Base-by-base conservation (phyloP, 2,113 vertebrate genomes). In the Aldabrachelys gigantea region DNA sequence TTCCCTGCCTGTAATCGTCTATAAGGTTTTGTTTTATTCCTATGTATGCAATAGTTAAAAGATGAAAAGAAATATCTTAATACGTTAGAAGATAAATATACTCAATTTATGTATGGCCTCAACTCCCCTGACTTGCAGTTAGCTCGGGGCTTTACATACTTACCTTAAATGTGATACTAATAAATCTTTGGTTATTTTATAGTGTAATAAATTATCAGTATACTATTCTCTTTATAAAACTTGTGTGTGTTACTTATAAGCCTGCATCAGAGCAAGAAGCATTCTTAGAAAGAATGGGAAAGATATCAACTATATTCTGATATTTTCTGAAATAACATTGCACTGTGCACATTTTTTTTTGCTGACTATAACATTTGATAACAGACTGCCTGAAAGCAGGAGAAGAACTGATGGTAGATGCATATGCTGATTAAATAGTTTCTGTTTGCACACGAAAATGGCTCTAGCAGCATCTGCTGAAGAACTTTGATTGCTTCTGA, bases 401-500 rank as follows among this genome's bases (percentile, higher is more conserved):
- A 4, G 75, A 83, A 89, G 72, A 91, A 80, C 13, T 62, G 52
- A 89, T 9, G 57, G 22, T 72, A 78, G 49, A 29, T 91, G 14
- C 54, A 2, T 79, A 56, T 87, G 65, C 78, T 87, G 57, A 31
- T 96, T 79, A 88, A 54, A 89, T 88, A 90, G 75, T 92, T 56
- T 57, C 16, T 91, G 57, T 89, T 96, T 95, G 85, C 56, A 91
- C 53, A 96, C n/a, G 79, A 76, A 38, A 56, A 72, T 80, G 72
- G 84, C 54, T 96, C 69, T 86, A 75, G n/a, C 25, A 59, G 7
- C 44, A 47, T 54, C 49, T 94, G 82, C 75, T 84, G 10, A 85
- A 53, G n/a, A 44, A 65, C 29, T 83, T 90, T n/a, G 57, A 88
- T 97, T 86, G 78, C 95, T 98, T 97, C 97, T 98, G 93, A 95